Percentiles rank a stretch among this genome's conserved stretches.
These are phyloP conservation scores for Dromius quadrimaculatus DNA, from an alignment of 2,888 invertebrate species.

Conservation along the genomic window DNA sequence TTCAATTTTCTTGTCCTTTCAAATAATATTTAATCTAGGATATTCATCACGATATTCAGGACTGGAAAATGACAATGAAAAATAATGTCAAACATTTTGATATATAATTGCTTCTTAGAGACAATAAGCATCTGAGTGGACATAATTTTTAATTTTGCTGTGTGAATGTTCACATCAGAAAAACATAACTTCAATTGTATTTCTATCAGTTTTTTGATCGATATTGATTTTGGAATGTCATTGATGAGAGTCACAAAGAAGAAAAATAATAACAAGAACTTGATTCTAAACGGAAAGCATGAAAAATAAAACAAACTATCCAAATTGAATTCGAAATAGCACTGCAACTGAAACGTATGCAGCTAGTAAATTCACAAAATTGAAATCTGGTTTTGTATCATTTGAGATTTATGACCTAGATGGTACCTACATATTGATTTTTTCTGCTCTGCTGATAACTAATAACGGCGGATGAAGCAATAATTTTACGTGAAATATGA, in stretches of 20 bases:
- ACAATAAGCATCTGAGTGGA: background rate
- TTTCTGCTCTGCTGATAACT: constrained; percentile 4
- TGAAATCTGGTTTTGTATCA: constrained; percentile 39
- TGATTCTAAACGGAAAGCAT: constrained; percentile 2
- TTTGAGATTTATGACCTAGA: constrained; percentile 22
- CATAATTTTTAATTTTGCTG: constrained; percentile 9
- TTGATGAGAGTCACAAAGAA: background rate
- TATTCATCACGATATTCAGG: background rate
- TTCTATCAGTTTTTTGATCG: constrained; percentile 3
- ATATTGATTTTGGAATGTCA: constrained; percentile 11
- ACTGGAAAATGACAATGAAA: constrained; percentile 6
- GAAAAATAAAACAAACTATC: constrained; percentile 15
- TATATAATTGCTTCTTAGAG: background rate
- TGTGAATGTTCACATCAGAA: constrained; percentile 8
- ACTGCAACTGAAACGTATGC: constrained; percentile 15
- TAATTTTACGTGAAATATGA: constrained; percentile 23
- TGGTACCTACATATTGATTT: constrained; percentile 16
- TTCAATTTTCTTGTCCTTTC: constrained; percentile 21
- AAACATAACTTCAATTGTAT: constrained; percentile 15
- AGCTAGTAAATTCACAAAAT: constrained; percentile 29
- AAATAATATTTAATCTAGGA: constrained; percentile 10
- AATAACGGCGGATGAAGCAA: constrained; percentile 15
- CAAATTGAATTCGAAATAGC: constrained; percentile 16
- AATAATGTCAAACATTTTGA: constrained; percentile 2
- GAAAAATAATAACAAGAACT: constrained; percentile 16